Evolutionary conservation across 2,888 invertebrate species (phyloP).

Genomic region (Microchrysa polita): DNA sequence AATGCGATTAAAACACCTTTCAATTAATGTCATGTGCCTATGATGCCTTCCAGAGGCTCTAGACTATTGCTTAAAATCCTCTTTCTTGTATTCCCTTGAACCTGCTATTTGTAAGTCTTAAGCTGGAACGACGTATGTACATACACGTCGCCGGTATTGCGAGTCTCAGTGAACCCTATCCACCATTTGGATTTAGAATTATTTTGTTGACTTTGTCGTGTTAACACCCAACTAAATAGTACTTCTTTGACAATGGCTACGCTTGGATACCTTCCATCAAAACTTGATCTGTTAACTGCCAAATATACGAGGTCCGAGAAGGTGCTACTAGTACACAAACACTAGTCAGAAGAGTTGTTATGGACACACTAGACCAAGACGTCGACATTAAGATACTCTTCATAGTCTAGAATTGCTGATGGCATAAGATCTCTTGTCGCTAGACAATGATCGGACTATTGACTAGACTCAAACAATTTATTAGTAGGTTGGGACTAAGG

Average conservation of each 20-base stretch:
- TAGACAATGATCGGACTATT: slow-evolving; percentile 38
- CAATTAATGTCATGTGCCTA: slow-evolving; percentile 43
- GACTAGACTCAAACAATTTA: neutral
- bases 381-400: slow-evolving; percentile 21
- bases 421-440: slow-evolving; percentile 35
- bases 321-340: slow-evolving; percentile 30
- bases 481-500: too few relatives aligned
- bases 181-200: neutral
- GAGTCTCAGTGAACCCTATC: neutral
- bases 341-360: slow-evolving; percentile 12
- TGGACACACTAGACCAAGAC: slow-evolving; percentile 27
- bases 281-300: slow-evolving; percentile 37
- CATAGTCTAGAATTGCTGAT: neutral
- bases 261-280: slow-evolving; percentile 43
- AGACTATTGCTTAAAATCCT: slow-evolving; percentile 13
- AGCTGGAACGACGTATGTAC: neutral
- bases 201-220: slow-evolving; percentile 42
- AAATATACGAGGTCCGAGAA: slow-evolving; percentile 26
- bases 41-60: too few relatives aligned
- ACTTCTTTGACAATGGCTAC: slow-evolving; percentile 35
- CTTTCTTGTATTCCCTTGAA: neutral
- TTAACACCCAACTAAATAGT: slow-evolving; percentile 43
- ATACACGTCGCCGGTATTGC: neutral
- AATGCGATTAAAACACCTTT: slow-evolving; percentile 45
- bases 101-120: neutral